These are phyloP conservation scores for Pegoplata infirma DNA, from an alignment of 2,888 invertebrate species.

Conservation along the genomic window DNA sequence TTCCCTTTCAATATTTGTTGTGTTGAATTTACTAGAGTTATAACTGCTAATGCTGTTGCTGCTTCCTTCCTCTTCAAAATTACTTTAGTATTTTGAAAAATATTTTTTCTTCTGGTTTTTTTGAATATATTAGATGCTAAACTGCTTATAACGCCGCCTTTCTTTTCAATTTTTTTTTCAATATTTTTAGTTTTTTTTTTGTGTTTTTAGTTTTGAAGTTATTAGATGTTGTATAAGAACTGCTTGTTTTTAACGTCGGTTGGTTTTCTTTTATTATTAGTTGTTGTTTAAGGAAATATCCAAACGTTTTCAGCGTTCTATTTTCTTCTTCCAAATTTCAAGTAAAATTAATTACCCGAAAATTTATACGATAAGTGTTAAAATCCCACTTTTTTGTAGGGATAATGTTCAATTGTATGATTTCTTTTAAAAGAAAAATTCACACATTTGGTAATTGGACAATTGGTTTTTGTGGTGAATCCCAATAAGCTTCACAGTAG, in stretches of 20 bases:
- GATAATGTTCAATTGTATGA: slow-evolving; percentile 38
- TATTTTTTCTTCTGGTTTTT: no score
- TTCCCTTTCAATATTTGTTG: slow-evolving; percentile 26
- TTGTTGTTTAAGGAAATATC: slow-evolving; percentile 66
- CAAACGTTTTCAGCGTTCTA: slow-evolving; percentile 71
- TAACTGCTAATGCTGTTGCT: not conserved
- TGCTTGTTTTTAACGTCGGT: slow-evolving; percentile 55
- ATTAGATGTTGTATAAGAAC: slow-evolving; percentile 34
- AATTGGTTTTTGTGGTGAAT: slow-evolving; percentile 82
- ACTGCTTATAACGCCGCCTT: no score
- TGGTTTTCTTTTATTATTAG: slow-evolving; percentile 68
- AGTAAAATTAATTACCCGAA: not conserved
- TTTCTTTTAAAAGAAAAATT: slow-evolving; percentile 61
- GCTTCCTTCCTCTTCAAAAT: slow-evolving; percentile 1
- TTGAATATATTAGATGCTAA: not conserved
- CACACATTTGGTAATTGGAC: slow-evolving; percentile 84
- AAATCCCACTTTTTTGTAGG: slow-evolving; percentile 13
- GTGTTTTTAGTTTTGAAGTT: slow-evolving; percentile 21
- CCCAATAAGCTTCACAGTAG: slow-evolving; percentile 84
- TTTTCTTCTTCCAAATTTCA: not conserved
- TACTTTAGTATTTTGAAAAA: slow-evolving; percentile 11
- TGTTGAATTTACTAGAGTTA: not conserved
- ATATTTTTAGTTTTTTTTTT: no score
- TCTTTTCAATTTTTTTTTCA: no score
- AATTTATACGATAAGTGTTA: not conserved